These are phyloP conservation scores for Illadopsis cleaveri DNA, from an alignment of 2,113 vertebrate genomes.

Conservation along the genomic window DNA sequence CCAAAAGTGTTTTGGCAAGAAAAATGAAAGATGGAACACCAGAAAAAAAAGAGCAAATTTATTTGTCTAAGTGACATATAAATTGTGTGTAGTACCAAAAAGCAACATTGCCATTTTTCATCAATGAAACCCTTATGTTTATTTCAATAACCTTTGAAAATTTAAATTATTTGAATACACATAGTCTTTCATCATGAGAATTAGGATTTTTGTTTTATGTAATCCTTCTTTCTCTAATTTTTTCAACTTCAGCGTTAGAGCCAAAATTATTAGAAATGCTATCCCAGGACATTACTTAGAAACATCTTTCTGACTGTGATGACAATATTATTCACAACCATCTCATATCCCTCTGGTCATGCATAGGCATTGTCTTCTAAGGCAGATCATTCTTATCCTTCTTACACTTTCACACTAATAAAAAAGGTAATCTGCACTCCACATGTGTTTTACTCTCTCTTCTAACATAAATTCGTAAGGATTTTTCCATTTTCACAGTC, in stretches of 20 bases:
- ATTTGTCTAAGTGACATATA: neutral
- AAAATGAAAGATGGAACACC: neutral
- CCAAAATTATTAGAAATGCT: neutral
- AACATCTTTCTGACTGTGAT: neutral
- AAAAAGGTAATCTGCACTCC: neutral
- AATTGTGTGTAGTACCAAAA: neutral
- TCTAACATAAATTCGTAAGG: neutral
- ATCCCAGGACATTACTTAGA: neutral
- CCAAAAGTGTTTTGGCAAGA: neutral
- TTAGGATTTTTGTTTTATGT: neutral
- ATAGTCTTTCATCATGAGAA: neutral
- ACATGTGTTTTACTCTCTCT: neutral
- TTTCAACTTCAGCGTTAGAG: neutral
- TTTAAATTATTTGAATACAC: neutral
- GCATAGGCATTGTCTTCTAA: neutral
- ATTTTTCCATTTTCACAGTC: neutral
- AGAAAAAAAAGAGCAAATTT: neutral
- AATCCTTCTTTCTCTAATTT: neutral
- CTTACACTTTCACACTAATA: neutral
- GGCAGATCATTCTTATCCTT: neutral
- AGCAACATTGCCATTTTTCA: neutral
- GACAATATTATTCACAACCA: neutral
- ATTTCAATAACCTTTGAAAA: neutral
- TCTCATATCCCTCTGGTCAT: neutral
- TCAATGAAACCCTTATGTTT: neutral